Base-by-base conservation (phyloP, 2,113 vertebrate species). In the Hystrix cristata region DNA sequence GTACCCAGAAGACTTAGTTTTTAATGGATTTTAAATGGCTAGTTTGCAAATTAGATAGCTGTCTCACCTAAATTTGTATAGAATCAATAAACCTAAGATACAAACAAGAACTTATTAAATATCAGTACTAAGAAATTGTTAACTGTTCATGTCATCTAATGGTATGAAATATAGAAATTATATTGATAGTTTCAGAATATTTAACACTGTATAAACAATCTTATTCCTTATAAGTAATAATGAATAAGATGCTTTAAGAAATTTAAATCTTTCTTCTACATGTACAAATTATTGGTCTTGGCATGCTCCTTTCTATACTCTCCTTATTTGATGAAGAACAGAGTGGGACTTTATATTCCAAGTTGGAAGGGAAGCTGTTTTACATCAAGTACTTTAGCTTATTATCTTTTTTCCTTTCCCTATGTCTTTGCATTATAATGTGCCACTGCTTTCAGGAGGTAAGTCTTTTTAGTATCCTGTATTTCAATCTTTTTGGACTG, bases 401-500 rank as follows among this genome's bases (percentile, higher is more conserved):
- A 0, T 97, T 92, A 0, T 12, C 19, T 97, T 98, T 96, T 96
- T 95, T 60, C 57, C 55, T 98, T 98, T 95, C 84, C 89, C 86
- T 78, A 15, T 93, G 38, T 84, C 96, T 85, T 93, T 98, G 98
- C 98, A 98, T 98, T 97, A 86, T 94, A 97, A 92, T 0, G 85
- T 98, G 98, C 97, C 98, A 96, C 98, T 98, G 98, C 98, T 98
- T 98, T n/a, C 64, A 94, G 88, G 78, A 98, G 98, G 98, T 98
- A 98, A 98, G 98, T 72, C 55, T 74, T 43, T 43, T 25, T 5
- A 87, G 59, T 67, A 23, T 57, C 83, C n/a, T 96, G 6, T 59
- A 59, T 91, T 72, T 97, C 43, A 80, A 25, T 34, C 51, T 85
- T 67, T 34, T 74, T 96, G 71, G 79, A 69, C 65, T 96, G 74